Evolutionary conservation across 2,888 invertebrate genomes (phyloP), one percentile per base, ranked within the genome.

Genomic region (Callosobruchus maculatus): DNA sequence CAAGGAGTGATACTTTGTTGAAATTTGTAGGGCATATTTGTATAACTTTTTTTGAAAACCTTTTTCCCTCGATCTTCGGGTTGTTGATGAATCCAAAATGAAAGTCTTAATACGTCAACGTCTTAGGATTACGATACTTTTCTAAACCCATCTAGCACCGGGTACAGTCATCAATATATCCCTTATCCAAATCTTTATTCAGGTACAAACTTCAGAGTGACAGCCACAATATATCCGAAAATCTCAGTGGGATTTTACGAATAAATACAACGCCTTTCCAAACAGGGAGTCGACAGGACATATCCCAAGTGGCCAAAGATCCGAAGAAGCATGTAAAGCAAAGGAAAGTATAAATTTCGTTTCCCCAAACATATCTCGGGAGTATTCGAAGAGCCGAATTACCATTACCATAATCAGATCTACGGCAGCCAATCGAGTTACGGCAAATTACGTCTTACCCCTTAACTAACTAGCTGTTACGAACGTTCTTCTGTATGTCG

Each of bases 321-420:
- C 67, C 67, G 70, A 49, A 71, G 31, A 74, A 72, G 72, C 49
- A 18, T 49, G 49, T 49, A 49, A 49, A 49, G 49, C 49, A 49
- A 49, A 76, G 76, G 77, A 78, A 78, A 78, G 77, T 78, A 79
- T 79, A 79, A 78, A 79, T 79, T 79, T 79, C 79, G 71, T 73
- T 71, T 69, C 74, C 76, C 77, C 76, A 69, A 67, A 75, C 31
- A 74, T 67, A 75, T 73, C 49, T 18, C 49, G 9, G 49, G 49
- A 49, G 49, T 49, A 49, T 49, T 49, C 49, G 9, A 73, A 72
- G 73, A 73, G 71, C 80, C 76, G 82, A 83, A 82, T 82, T 79
- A 81, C 77, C 82, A 85, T 86, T 85, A 85, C 84, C 85, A 86
- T 86, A 86, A 86, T 86, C 85, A 84, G 85, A 86, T 86, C 84